These are phyloP conservation scores for Galagoides demidoff DNA, from an alignment of 2,797 vertebrate genomes.

Conservation along the genomic window DNA sequence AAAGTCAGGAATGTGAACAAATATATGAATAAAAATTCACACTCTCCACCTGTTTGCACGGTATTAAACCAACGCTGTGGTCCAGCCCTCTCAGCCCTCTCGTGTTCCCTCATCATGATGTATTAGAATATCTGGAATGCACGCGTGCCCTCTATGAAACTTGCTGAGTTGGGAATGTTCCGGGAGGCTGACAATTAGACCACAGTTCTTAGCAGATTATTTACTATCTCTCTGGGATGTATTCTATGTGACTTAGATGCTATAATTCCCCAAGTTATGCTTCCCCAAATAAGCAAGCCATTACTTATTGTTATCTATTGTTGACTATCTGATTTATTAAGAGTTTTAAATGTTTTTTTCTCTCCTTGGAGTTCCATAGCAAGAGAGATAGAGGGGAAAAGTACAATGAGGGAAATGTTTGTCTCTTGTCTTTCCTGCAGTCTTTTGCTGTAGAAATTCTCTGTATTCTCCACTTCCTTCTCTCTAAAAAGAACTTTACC, in stretches of 20 bases:
- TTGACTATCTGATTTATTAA: neutral
- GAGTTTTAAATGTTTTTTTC: neutral
- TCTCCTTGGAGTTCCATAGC: neutral
- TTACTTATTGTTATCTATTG: neutral
- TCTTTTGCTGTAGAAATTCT: neutral
- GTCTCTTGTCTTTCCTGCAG: neutral
- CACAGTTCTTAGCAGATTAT: neutral
- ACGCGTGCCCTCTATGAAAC: neutral
- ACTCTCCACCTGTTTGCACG: neutral
- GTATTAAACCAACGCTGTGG: accelerated
- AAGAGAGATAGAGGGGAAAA: neutral
- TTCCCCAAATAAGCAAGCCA: neutral
- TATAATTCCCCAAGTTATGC: neutral
- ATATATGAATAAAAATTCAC: neutral
- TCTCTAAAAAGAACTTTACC: neutral
- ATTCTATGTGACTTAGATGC: neutral
- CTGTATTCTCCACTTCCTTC: neutral
- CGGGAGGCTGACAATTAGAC: neutral
- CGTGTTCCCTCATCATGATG: neutral
- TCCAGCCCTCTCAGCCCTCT: neutral
- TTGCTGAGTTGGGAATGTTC: neutral
- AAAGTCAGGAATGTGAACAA: neutral
- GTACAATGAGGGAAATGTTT: neutral
- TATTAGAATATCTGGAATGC: neutral
- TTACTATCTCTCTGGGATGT: neutral